phyloP scores from a whole-genome alignment of 1,140 invertebrate genomes.

The Zaprionus lachaisei region DNA sequence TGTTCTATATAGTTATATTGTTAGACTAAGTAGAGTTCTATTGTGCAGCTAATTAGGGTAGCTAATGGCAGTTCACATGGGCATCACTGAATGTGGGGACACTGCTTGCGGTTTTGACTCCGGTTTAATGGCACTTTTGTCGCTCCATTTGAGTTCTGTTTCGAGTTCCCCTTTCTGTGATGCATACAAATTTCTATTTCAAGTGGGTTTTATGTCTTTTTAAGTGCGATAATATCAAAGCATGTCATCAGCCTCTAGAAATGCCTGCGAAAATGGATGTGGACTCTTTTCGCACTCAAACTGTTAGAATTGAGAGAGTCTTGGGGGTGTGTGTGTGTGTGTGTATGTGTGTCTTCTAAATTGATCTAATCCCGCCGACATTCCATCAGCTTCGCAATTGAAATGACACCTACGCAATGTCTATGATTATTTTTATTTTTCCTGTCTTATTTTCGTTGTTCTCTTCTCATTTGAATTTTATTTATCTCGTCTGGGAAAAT shows the following conservation, averaged over 20 bases:
- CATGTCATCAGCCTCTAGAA: constrained; percentile 17
- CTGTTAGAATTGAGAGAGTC: background rate
- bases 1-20: constrained; percentile 22
- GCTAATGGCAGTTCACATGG: constrained; percentile 6
- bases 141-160: background rate
- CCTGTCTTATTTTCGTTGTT: constrained; percentile 4
- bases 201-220: constrained; percentile 71
- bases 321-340: background rate
- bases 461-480: constrained; percentile 5
- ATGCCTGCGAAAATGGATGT: background rate
- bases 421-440: constrained; percentile 9
- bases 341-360: background rate
- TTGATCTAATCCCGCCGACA: constrained; percentile 24
- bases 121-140: background rate
- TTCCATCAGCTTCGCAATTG: constrained; percentile 26
- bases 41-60: constrained; percentile 59
- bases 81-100: background rate
- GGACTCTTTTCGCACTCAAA: constrained; percentile 5
- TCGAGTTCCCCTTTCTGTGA: background rate
- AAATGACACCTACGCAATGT: constrained; percentile 22
- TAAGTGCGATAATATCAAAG: constrained; percentile 58
- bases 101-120: background rate
- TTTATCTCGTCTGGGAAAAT: background rate
- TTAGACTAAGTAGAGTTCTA: constrained; percentile 39
- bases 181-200: constrained; percentile 68